Evolutionary conservation across 2,888 invertebrate species (phyloP).

Genomic region (Polymixis lichenea): DNA sequence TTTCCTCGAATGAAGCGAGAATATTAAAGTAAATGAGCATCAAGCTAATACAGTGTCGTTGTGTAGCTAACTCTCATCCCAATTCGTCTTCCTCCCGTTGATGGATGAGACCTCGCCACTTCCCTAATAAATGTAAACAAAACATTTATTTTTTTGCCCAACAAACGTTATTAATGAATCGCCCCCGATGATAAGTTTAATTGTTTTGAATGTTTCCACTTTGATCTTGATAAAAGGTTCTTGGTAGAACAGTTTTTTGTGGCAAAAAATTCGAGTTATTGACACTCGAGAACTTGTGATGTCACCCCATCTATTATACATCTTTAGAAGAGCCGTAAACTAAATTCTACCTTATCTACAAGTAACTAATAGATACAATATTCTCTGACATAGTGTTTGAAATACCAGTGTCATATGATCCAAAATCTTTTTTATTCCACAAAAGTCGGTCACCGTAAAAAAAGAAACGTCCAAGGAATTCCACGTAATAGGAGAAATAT

Average conservation of each 20-base stretch:
- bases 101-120: constrained; percentile 87
- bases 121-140: constrained; percentile 90
- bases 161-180: constrained; percentile 85
- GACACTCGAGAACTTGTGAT: constrained; percentile 70
- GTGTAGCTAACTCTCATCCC: constrained; percentile 69
- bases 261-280: constrained; percentile 74
- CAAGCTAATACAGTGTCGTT: constrained; percentile 74
- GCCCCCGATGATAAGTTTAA: constrained; percentile 83
- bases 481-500: constrained; percentile 84
- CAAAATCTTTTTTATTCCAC: constrained; percentile 70
- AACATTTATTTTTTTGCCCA: constrained; percentile 83
- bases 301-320: constrained; percentile 61
- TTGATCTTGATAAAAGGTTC: constrained; percentile 78
- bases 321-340: constrained; percentile 35
- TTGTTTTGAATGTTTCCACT: constrained; percentile 81
- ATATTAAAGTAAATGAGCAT: constrained; percentile 72
- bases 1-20: constrained; percentile 30
- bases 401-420: constrained; percentile 65
- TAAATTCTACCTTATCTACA: constrained; percentile 26
- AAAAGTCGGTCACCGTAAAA: constrained; percentile 78
- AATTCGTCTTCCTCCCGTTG: constrained; percentile 85
- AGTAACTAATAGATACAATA: constrained; percentile 13
- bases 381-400: background rate
- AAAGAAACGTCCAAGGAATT: constrained; percentile 75
- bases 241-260: constrained; percentile 70